These are phyloP conservation scores for Epiblema foenella DNA, from an alignment of 2,888 invertebrate genomes.

Conservation along the genomic window DNA sequence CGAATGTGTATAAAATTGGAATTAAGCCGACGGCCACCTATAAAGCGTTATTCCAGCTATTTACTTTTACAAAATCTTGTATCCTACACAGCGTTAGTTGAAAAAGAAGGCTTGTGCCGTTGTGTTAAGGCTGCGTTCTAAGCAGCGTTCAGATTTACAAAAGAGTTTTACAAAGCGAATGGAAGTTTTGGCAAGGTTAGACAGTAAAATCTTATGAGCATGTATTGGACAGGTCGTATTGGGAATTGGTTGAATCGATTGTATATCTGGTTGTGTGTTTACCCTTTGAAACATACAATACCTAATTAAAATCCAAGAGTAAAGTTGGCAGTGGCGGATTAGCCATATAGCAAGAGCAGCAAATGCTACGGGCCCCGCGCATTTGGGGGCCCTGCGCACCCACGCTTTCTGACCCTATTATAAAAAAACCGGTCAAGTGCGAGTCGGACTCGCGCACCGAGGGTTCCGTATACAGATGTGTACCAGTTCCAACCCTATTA, in stretches of 20 bases:
- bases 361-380: too few species aligned
- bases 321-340: too few species aligned
- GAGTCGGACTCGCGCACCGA: too few species aligned
- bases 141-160: not conserved
- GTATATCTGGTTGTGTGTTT: not conserved
- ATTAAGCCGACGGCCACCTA: slow-evolving; percentile 12
- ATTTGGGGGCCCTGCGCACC: too few species aligned
- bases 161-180: not conserved
- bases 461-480: too few species aligned
- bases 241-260: not conserved
- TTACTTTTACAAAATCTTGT: not conserved
- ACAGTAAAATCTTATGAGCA: slow-evolving; percentile 9
- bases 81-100: not conserved
- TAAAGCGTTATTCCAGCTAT: slow-evolving; percentile 12
- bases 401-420: too few species aligned
- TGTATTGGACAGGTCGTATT: slow-evolving; percentile 5
- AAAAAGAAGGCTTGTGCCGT: not conserved
- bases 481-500: too few species aligned
- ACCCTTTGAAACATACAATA: not conserved
- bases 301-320: too few species aligned
- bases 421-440: too few species aligned
- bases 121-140: not conserved
- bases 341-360: too few species aligned
- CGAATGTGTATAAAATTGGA: slow-evolving; percentile 22
- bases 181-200: slow-evolving; percentile 5